Conservation (phyloP, 2,113 vertebrate genomes). For the Sialia sialis region DNA sequence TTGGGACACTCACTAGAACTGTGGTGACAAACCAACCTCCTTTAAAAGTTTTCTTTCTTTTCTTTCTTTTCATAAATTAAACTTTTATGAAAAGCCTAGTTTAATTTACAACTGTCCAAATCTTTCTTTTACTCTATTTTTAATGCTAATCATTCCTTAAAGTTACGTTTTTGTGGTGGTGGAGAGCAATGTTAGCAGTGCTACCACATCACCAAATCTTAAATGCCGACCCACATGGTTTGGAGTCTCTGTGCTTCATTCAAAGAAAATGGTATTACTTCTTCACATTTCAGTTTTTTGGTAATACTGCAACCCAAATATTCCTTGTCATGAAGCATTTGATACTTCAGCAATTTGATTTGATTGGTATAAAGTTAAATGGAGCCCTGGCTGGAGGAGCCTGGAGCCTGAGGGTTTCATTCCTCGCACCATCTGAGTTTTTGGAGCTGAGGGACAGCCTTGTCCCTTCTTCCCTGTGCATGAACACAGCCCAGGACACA, state of each 20-base stretch:
- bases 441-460: not conserved
- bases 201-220: not conserved
- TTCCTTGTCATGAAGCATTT: not conserved
- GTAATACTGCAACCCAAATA: not conserved
- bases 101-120: not conserved
- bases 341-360: not conserved
- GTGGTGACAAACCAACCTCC: not conserved
- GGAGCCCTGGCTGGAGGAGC: not conserved
- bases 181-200: not conserved
- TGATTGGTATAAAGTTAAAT: not conserved
- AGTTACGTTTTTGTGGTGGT: not conserved
- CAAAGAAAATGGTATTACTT: not conserved
- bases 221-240: not conserved
- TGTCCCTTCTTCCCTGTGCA: not conserved
- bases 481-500: not conserved
- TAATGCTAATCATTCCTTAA: not conserved
- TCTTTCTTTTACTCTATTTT: not conserved
- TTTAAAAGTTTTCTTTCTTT: not conserved
- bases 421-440: not conserved
- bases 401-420: not conserved
- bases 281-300: not conserved
- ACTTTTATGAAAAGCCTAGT: not conserved
- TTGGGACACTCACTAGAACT: not conserved
- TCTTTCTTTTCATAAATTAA: not conserved
- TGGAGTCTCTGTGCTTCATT: not conserved